phyloP scores from a whole-genome alignment of 2,888 invertebrate species.

The Drosophila cognata region DNA sequence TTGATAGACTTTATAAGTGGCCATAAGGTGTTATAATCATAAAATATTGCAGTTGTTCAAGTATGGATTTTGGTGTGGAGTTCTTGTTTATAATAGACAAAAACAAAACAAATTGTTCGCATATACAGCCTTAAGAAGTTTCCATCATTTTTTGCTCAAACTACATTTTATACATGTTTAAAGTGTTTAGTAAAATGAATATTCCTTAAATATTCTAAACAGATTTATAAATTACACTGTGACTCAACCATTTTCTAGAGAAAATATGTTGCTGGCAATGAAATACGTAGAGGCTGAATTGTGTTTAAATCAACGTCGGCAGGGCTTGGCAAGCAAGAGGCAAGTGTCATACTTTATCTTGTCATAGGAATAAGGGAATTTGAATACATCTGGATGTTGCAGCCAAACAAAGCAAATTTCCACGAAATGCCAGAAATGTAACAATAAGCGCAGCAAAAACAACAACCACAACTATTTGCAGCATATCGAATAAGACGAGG shows the following conservation, averaged over 20 bases:
- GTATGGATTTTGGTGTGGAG: neutral
- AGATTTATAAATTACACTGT: neutral
- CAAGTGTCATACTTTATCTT: conserved; percentile 35
- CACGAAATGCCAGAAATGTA: conserved; percentile 33
- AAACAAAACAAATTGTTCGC: neutral
- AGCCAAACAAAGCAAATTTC: conserved; percentile 44
- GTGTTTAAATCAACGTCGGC: neutral
- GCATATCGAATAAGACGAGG: conserved; percentile 25
- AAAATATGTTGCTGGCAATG: neutral
- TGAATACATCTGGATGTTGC: conserved; percentile 38
- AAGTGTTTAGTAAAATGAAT: neutral
- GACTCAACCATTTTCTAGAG: neutral
- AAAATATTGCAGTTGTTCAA: neutral
- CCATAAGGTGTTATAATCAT: neutral
- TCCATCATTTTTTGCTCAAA: neutral
- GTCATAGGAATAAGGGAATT: conserved; percentile 18
- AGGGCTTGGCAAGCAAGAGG: conserved; percentile 5
- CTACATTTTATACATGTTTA: neutral
- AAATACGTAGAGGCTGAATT: neutral
- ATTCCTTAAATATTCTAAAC: neutral
- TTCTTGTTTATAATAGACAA: neutral
- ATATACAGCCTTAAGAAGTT: neutral
- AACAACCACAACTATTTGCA: conserved; percentile 20
- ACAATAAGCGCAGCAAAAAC: conserved; percentile 22
- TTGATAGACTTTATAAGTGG: neutral